A percentile compares a stretch with the other conserved stretches of the same genome.
These are phyloP conservation scores for Kryptolebias marmoratus DNA, from an alignment of 2,113 vertebrate species.

Conservation along the genomic window DNA sequence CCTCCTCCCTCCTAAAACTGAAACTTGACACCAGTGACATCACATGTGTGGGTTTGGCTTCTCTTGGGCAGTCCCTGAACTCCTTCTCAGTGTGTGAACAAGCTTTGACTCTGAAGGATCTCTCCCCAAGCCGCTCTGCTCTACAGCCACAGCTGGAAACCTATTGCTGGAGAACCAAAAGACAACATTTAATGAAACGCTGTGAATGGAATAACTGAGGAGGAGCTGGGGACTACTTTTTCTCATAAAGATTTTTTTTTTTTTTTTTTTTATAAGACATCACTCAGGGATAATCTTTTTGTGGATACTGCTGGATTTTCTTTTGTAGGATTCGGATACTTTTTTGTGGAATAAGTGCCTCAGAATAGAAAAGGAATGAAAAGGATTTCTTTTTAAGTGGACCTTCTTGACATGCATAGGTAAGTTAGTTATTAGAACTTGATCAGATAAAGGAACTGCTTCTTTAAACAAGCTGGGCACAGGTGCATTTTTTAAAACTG, in stretches of 20 bases:
- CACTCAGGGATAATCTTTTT: conserved; percentile 64
- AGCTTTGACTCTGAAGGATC: conserved; percentile 76
- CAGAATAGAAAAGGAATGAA: conserved; percentile 51
- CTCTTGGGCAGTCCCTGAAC: conserved; percentile 53
- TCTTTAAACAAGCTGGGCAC: conserved; percentile 27
- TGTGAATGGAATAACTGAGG: conserved; percentile 68
- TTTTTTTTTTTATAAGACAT: conserved; percentile 34
- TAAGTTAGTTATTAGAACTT: conserved; percentile 50
- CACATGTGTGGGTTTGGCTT: conserved; percentile 74
- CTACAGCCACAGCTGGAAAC: conserved; percentile 74
- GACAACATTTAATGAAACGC: conserved; percentile 55
- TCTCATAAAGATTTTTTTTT: conserved; percentile 35
- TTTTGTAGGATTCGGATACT: conserved; percentile 76
- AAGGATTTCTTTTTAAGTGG: conserved; percentile 65
- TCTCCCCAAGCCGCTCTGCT: conserved; percentile 55
- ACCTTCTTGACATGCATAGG: conserved; percentile 71
- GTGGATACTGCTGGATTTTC: conserved; percentile 65
- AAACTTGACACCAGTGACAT: conserved; percentile 81
- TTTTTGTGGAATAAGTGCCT: conserved; percentile 68
- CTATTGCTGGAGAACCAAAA: conserved; percentile 47
- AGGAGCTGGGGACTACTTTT: conserved; percentile 42
- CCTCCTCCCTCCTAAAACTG: conserved; percentile 59
- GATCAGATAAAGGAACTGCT: conserved; percentile 9
- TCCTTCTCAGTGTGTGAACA: conserved; percentile 75
- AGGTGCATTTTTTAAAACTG: conserved; percentile 48